Evolutionary conservation across 2,888 invertebrate species (phyloP), one percentile per base, ranked within the genome.

Genomic region (Capitulum mitella): DNA sequence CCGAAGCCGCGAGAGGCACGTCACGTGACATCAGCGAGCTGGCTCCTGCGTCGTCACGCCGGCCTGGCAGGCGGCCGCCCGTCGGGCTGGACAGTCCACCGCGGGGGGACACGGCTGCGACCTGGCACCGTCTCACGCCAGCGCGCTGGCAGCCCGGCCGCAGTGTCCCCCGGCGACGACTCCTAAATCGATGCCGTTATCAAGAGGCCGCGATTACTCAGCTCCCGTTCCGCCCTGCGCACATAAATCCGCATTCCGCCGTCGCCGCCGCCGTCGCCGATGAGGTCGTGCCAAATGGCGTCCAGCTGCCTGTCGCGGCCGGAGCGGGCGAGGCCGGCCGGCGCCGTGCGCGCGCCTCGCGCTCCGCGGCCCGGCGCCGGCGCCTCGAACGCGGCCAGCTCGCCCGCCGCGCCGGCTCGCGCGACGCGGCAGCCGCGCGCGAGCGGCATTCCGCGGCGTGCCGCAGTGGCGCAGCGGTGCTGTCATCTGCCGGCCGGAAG

Each of bases 281-380:
- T 16, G 61, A 61, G n/a, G 61, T 12, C 61, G 32, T 61, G 61
- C 61, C 61, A 61, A 61, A 61, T 61, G 61, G 32, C 61, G 61
- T n/a, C 32, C 16, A 32, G 61, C n/a, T 61, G 61, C 32, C 61
- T 32, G 61, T 22, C 54, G n/a, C 54, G 54, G 54, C n/a, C 6
- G n/a, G 43, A 43, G 6, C 54, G 10, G 54, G n/a, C 26, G 14
- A 51, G 14, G 22, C 51, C n/a, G n/a, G n/a, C n/a, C 8, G 46
- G 46, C 46, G 46, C 14, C 10, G 46, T 12, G 46, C 8, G 46
- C 46, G 16, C 51, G 51, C 3, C 22, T 16, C 22, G 51, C 12
- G 43, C 51, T 51, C 51, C 16, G 51, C 16, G 51, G 19, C 51
- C 51, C 54, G 54, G 32, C 29, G 61, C 32, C 14, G 58, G 5